A percentile compares a stretch with the other conserved stretches of the same genome.
Evolutionary conservation across 2,113 vertebrate genomes (phyloP).

Genomic region (Burhinus oedicnemus): DNA sequence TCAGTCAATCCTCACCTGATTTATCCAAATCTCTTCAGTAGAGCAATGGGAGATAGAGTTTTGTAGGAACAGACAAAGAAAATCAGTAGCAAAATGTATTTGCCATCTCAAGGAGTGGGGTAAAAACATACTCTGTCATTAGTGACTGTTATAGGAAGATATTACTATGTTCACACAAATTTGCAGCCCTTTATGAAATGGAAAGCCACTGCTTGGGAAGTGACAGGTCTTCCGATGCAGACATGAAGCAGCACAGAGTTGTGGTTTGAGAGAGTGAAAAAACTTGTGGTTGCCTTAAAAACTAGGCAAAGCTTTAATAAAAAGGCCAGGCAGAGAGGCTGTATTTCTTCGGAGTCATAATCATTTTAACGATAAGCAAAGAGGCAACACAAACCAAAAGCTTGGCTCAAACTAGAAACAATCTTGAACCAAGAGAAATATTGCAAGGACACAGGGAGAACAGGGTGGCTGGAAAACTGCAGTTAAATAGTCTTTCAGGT

Average conservation of each 20-base stretch:
- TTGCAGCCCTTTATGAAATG: background rate
- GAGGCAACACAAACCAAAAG: background rate
- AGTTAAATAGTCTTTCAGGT: background rate
- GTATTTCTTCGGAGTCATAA: background rate
- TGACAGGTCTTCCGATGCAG: background rate
- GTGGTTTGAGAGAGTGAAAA: background rate
- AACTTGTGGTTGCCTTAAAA: background rate
- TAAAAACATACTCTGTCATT: background rate
- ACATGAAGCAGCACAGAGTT: background rate
- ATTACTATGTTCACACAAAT: background rate
- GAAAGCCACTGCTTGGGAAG: background rate
- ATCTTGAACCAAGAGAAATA: background rate
- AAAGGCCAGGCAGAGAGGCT: background rate
- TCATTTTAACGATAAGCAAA: background rate
- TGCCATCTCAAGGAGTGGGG: background rate
- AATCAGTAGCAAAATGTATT: background rate
- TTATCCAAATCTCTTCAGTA: background rate
- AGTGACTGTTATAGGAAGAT: background rate
- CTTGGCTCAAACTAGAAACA: background rate
- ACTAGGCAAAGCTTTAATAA: background rate
- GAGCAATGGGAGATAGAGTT: background rate
- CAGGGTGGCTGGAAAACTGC: background rate
- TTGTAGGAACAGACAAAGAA: background rate
- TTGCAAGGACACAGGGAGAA: background rate
- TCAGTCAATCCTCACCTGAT: background rate